Evolutionary conservation across 2,888 invertebrate genomes (phyloP), one percentile per base, ranked within the genome.

Genomic region (Troides aeacus): DNA sequence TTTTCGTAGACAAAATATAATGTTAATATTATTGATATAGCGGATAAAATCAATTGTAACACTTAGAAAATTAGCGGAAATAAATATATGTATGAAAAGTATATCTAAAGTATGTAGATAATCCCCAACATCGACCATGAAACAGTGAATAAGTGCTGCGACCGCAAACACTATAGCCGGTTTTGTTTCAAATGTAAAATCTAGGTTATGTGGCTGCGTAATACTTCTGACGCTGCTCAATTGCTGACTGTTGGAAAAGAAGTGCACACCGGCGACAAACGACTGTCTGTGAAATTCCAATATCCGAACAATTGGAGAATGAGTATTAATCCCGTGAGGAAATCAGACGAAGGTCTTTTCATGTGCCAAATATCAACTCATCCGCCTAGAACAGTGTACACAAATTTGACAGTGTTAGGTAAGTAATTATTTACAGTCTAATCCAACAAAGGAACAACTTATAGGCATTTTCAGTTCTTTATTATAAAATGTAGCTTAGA

Each of bases 291-390:
- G 50, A 94, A 94, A 81, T 95, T 94, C 81, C 95, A 95, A 84
- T 95, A 95, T 81, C 95, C 95, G 5, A 95, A 95, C 83, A 95
- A 95, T 80, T 95, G 95, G 95, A 92, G 95, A 69, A 88, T 95
- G 58, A 93, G 93, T 77, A 96, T 96, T 81, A 95, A 95, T 81
- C 95, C 95, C 68, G 95, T 96, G 56, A 95, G 94, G 79, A 93
- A 93, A 72, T 93, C 95, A 46, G 96, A 96, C 81, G 95, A 94
- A 61, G 96, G 96, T 30, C 89, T 95, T 69, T 96, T 96, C 82
- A 95, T 96, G 94, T 96, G 96, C 88, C 96, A 96, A 94, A 95
- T 96, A 82, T 96, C 96, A 69, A 96, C 96, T 61, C 95, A 96
- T 88, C 96, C 96, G 30, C 96, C 96, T 36, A 94, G 95, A 77